Base-by-base conservation (phyloP, 2,888 invertebrate genomes). In the Hyposoter dolosus region DNA sequence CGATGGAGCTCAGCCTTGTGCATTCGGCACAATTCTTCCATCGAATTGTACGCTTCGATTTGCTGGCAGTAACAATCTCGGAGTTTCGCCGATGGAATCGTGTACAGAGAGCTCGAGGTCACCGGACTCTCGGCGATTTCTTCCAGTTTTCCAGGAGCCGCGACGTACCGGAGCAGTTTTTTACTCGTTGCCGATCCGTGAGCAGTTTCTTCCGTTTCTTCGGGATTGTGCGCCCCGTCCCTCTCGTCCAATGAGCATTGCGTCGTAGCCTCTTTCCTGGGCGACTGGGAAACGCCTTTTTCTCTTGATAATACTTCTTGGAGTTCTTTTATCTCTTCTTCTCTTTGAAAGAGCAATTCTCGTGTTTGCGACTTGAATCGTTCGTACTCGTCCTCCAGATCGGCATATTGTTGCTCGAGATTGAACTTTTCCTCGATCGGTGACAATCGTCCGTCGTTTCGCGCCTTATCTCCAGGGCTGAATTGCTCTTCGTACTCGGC, bases 401-500 rank as follows among this genome's bases (percentile, higher is more conserved):
- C 96, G 0, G 95, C 95, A 89, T 96, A 96, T 92, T 95, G 95
- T 90, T 96, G 96, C 93, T 97, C 98, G 85, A 97, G 95, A 91
- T 95, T 95, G 79, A 95, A 96, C 81, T 95, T 96, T 94, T 98
- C 98, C 91, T 97, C 97, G 88, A 98, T 97, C n/a, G 97, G 96
- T 17, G 97, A 97, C 84, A 98, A 94, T 28, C 96, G 94, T 56
- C 94, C 94, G 7, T 95, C 95, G 86, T 94, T 94, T 40, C 90
- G 89, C 7, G 86, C 85, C 83, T 95, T 95, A 47, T 94, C 93
- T 60, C 93, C 93, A 60, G 95, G 93, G 87, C 95, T 95, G 92
- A 96, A 96, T 92, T 97, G 96, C 80, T 97, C 97, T 93, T 97
- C 97, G 91, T 97, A 98, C 90, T 97, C 98, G n/a, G 96, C 95